Conservation (phyloP, 2,113 vertebrate species). For the Equus przewalskii region DNA sequence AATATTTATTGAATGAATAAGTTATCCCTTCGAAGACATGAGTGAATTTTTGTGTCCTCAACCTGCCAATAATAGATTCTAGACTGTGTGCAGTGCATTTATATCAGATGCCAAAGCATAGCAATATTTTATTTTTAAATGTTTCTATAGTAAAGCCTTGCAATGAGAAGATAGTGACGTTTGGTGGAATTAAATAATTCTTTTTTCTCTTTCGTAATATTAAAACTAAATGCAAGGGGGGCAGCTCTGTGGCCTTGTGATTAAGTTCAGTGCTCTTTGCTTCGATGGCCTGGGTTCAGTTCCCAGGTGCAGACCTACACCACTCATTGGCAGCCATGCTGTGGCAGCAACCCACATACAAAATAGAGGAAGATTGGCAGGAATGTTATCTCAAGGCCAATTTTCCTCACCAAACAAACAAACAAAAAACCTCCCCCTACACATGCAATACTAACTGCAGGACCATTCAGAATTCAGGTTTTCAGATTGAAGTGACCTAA, state of each 20-base stretch:
- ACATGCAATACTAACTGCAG: neutral
- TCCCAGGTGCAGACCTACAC: too few relatives aligned
- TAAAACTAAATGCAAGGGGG: neutral
- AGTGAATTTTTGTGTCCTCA: neutral
- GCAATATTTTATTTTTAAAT: neutral
- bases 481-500: neutral
- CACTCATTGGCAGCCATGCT: too few relatives aligned
- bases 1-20: neutral
- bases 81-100: neutral
- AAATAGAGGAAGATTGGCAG: too few relatives aligned
- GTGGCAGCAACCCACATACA: too few relatives aligned
- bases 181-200: neutral
- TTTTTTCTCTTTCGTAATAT: neutral
- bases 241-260: too few relatives aligned
- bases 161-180: constrained; percentile 15
- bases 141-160: neutral
- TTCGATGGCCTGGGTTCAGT: too few relatives aligned
- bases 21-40: neutral
- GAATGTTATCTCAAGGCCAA: too few relatives aligned
- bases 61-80: neutral
- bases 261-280: too few relatives aligned
- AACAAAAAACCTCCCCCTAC: too few relatives aligned
- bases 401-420: too few relatives aligned
- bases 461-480: neutral
- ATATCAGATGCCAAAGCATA: neutral